Evolutionary conservation across 2,113 vertebrate species (phyloP).

Genomic region (Antigone vipio): DNA sequence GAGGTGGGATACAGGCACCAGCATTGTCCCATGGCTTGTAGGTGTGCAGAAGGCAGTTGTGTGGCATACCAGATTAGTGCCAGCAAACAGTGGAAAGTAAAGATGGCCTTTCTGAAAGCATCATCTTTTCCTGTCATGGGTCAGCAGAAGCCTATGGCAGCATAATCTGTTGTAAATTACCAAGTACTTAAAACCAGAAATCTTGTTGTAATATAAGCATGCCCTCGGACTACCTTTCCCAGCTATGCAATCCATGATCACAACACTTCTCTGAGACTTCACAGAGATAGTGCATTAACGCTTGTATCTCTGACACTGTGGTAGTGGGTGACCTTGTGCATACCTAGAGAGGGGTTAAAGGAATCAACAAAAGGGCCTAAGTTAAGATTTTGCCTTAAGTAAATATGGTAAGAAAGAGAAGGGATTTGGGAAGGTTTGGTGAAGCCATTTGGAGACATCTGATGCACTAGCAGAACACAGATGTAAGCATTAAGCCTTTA

Average conservation of each 20-base stretch:
- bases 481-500: background rate
- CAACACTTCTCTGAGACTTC: background rate
- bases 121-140: background rate
- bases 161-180: background rate
- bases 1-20: background rate
- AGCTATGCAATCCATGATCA: background rate
- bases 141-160: background rate
- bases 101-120: background rate
- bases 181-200: background rate
- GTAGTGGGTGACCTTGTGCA: background rate
- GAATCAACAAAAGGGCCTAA: background rate
- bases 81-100: background rate
- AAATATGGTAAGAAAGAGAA: background rate
- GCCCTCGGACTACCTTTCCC: background rate
- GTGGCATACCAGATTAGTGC: too few species aligned
- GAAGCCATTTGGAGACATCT: background rate
- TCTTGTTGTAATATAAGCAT: background rate
- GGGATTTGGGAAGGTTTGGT: background rate
- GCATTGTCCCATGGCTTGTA: background rate
- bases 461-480: background rate
- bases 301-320: background rate
- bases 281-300: background rate
- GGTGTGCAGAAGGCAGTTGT: background rate
- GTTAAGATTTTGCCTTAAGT: background rate
- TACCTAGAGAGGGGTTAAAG: background rate